phyloP scores from a whole-genome alignment of 2,888 invertebrate species.

The Drosophila demipolita region DNA sequence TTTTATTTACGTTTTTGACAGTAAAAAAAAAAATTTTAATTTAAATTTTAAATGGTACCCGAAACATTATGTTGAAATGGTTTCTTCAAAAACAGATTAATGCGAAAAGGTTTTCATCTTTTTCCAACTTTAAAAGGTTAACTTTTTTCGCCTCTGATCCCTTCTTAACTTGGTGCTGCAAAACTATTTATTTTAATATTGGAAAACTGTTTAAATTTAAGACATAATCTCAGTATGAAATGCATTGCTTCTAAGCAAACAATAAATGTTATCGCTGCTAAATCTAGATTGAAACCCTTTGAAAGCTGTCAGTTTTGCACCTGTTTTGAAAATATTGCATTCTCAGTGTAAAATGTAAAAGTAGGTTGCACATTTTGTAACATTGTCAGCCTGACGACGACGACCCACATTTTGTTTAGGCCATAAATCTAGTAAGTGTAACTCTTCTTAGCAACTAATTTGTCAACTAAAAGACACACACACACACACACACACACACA shows the following conservation, averaged over 20 bases:
- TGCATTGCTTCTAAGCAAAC: neutral
- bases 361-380: conserved; percentile 77
- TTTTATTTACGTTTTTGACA: too few species aligned
- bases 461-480: conserved; percentile 59
- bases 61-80: too few species aligned
- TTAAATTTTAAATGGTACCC: too few species aligned
- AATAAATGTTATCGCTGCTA: neutral
- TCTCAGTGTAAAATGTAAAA: conserved; percentile 68
- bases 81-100: too few species aligned
- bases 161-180: neutral
- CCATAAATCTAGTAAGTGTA: conserved; percentile 57
- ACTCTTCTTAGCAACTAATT: conserved; percentile 62
- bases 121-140: too few species aligned
- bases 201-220: neutral
- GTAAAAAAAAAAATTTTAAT: too few species aligned
- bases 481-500: conserved; percentile 28
- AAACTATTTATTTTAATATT: neutral
- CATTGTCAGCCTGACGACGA: conserved; percentile 52
- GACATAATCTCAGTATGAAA: too few species aligned
- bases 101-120: too few species aligned
- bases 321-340: neutral
- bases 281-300: conserved; percentile 6
- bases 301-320: neutral
- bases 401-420: conserved; percentile 50
- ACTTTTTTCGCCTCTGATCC: too few species aligned